Conservation (phyloP, 2,888 invertebrate species). For the Erebia palarica region DNA sequence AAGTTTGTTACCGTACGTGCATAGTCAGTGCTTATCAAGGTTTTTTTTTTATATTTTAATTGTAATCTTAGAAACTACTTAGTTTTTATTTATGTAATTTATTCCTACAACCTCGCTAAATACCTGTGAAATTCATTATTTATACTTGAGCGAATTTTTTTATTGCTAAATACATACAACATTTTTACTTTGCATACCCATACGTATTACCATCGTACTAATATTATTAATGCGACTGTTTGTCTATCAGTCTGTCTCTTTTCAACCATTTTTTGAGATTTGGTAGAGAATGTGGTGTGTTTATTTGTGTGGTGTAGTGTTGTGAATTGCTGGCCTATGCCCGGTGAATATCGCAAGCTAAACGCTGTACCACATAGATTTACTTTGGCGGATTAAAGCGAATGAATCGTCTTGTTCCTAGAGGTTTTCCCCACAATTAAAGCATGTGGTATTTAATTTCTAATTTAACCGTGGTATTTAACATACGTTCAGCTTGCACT, state of each 20-base stretch:
- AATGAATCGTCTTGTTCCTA: background rate
- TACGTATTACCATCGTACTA: background rate
- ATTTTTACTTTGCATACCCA: background rate
- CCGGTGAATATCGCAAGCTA: too few relatives aligned
- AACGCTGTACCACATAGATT: too few relatives aligned
- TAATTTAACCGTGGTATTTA: too few relatives aligned
- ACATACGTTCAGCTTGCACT: slow-evolving; percentile 1
- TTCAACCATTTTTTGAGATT: too few relatives aligned
- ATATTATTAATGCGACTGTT: too few relatives aligned
- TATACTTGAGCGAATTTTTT: background rate
- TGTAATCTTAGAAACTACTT: background rate
- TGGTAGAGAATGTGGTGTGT: too few relatives aligned
- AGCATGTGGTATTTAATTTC: too few relatives aligned
- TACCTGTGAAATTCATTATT: background rate
- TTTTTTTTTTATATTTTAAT: slow-evolving; percentile 1
- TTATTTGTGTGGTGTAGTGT: too few relatives aligned
- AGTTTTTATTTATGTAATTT: background rate
- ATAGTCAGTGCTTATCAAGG: background rate
- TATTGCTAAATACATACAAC: background rate
- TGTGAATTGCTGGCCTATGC: too few relatives aligned
- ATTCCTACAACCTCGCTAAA: background rate
- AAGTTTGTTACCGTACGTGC: background rate
- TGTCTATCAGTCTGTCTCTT: too few relatives aligned
- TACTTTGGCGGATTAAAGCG: background rate
- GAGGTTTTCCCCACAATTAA: too few relatives aligned